Evolutionary conservation across 2,113 vertebrate species (phyloP).

Genomic region (Piaya cayana): DNA sequence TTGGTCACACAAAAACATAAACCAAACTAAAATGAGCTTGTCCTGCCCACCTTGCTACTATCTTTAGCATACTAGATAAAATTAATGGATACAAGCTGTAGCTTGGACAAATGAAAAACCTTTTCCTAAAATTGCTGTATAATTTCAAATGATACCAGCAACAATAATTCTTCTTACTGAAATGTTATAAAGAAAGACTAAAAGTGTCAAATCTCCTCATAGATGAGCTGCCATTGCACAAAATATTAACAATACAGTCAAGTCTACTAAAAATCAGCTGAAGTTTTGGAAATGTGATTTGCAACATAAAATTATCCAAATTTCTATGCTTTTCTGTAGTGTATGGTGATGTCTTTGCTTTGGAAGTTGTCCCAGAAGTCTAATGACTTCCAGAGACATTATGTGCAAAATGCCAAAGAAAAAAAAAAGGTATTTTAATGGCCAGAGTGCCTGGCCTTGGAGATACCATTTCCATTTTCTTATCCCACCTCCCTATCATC

Average conservation of each 20-base stretch:
- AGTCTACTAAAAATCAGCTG: background rate
- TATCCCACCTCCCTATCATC: background rate
- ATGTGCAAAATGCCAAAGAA: background rate
- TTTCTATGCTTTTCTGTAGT: background rate
- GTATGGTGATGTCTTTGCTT: background rate
- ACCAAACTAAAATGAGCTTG: background rate
- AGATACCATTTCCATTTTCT: background rate
- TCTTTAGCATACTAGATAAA: background rate
- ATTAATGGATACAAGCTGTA: background rate
- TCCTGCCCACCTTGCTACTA: background rate
- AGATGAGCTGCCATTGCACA: background rate
- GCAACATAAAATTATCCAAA: background rate
- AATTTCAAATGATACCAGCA: background rate
- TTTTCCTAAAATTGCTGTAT: background rate
- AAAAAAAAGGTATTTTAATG: background rate
- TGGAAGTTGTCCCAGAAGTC: background rate
- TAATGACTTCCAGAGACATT: background rate
- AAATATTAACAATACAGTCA: background rate
- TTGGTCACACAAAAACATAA: background rate
- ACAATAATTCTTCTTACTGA: background rate
- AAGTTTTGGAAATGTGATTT: background rate
- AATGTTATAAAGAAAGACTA: background rate
- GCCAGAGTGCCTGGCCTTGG: background rate
- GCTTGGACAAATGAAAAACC: background rate
- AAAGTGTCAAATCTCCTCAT: background rate